Base-by-base conservation (phyloP, 2,113 vertebrate species). In the Sisor rabdophorus region DNA sequence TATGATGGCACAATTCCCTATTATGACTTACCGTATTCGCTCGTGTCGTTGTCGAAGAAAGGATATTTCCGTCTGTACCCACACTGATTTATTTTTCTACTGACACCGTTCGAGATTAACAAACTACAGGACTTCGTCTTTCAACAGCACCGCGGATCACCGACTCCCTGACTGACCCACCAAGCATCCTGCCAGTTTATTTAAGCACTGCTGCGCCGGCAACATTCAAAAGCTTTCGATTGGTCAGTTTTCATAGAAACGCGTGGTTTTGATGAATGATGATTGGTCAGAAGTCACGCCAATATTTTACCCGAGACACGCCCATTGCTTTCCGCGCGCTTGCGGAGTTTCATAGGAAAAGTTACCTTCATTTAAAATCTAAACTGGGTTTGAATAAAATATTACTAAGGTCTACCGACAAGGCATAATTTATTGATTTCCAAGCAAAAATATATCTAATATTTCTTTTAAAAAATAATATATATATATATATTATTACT, bases 241-340 rank as follows among this genome's bases (percentile, higher is more conserved):
- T 87, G 86, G 84, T 73, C 64, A 20, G 3, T 5, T 67, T 36
- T 5, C 19, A 5, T 3, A 19, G 11, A n/a, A 24, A 47, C 55
- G 47, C 40, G 52, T 54, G 26, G 58, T 13, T 56, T 73, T 58
- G 24, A 7, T 59, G 2, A 9, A 3, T 7, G 30, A 44, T 65
- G 79, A 86, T 87, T 86, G 82, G 85, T 59, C 10, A 48, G 54
- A 48, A 69, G 52, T 53, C 65, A 75, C 77, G 84, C 73, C 84
- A 48, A 71, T 85, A 65, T 53, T 59, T 53, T n/a, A 19, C 24
- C 30, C 17, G 16, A 8, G 13, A 76, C 85, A 72, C 79, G 48
- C 76, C 71, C 61, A 40, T 26, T 47, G 72, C n/a, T 79, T 76
- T 73, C 63, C 70, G 70, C 63, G 78, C 16, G 63, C 24, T 69